These are phyloP conservation scores for Stictocephala bisonia DNA, from an alignment of 2,888 invertebrate species.

Conservation along the genomic window DNA sequence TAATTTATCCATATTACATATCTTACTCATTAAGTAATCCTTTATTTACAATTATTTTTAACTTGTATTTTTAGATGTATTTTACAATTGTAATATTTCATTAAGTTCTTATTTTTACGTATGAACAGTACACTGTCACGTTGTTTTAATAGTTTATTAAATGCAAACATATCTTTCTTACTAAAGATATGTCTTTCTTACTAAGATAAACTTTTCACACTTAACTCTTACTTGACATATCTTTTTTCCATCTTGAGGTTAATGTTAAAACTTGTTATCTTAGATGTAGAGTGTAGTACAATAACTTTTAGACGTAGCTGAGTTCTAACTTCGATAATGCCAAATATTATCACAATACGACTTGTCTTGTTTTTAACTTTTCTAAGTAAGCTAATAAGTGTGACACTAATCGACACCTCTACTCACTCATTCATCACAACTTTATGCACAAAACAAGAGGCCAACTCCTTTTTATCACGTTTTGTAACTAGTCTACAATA, in stretches of 20 bases:
- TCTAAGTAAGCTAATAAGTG: conserved; percentile 23
- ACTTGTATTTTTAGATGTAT: too few species aligned
- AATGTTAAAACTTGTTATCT: conserved; percentile 3
- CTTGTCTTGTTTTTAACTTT: conserved; percentile 15
- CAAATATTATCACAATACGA: conserved; percentile 9
- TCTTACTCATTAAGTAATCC: too few species aligned
- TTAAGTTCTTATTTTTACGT: too few species aligned
- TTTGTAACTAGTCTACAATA: conserved; percentile 36
- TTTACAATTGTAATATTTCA: too few species aligned
- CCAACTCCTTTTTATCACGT: conserved; percentile 37
- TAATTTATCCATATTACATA: too few species aligned
- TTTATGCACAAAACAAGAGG: conserved; percentile 18
- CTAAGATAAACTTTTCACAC: too few species aligned
- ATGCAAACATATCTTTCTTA: too few species aligned
- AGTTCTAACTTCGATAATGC: conserved; percentile 1
- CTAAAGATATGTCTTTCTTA: too few species aligned
- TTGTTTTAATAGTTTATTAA: too few species aligned
- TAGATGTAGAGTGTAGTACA: conserved; percentile 34
- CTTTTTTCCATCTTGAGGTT: background rate
- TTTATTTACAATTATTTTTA: too few species aligned
- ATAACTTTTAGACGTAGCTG: conserved; percentile 22
- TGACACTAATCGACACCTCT: background rate
- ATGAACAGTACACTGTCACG: too few species aligned
- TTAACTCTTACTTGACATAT: too few species aligned
- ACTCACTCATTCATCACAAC: background rate